These are phyloP conservation scores for Bombus fervidus DNA, from an alignment of 1,140 invertebrate genomes.

Conservation along the genomic window DNA sequence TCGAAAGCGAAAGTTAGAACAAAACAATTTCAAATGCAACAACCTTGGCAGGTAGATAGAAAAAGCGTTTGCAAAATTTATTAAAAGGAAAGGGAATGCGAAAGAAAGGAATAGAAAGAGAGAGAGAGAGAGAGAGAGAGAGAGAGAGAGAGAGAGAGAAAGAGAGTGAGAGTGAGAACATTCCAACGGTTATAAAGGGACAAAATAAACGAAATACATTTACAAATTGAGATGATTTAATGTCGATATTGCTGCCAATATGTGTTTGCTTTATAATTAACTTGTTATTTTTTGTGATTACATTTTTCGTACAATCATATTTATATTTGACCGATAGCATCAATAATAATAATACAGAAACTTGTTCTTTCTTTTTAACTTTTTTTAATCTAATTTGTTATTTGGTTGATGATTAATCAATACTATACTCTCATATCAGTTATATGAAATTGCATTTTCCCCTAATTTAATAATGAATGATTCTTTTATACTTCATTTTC, in stretches of 20 bases:
- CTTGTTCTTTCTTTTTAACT: slow-evolving; percentile 27
- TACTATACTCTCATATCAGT: slow-evolving; percentile 33
- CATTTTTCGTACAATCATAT: slow-evolving; percentile 49
- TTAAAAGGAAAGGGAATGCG: background rate
- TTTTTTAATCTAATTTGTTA: slow-evolving; percentile 29
- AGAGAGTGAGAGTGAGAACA: slow-evolving; percentile 41
- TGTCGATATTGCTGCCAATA: slow-evolving; percentile 42
- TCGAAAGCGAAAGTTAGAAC: slow-evolving; percentile 57
- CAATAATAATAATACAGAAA: slow-evolving; percentile 26
- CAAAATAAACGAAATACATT: slow-evolving; percentile 38
- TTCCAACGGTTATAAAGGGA: slow-evolving; percentile 53
- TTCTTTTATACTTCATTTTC: slow-evolving; percentile 12
- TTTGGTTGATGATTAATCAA: slow-evolving; percentile 41
- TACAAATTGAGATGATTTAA: slow-evolving; percentile 32
- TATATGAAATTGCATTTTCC: slow-evolving; percentile 39
- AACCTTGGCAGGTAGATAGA: slow-evolving; percentile 37
- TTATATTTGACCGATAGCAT: slow-evolving; percentile 40
- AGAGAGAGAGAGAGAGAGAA: background rate
- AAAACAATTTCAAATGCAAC: slow-evolving; percentile 43
- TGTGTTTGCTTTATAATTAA: slow-evolving; percentile 59
- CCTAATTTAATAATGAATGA: slow-evolving; percentile 18
- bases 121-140: background rate
- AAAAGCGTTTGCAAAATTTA: slow-evolving; percentile 46
- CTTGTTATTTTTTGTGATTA: slow-evolving; percentile 49
- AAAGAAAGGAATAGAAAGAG: background rate